These are phyloP conservation scores for Leptinotarsa lineolata DNA, from an alignment of 1,140 invertebrate genomes.

Conservation along the genomic window DNA sequence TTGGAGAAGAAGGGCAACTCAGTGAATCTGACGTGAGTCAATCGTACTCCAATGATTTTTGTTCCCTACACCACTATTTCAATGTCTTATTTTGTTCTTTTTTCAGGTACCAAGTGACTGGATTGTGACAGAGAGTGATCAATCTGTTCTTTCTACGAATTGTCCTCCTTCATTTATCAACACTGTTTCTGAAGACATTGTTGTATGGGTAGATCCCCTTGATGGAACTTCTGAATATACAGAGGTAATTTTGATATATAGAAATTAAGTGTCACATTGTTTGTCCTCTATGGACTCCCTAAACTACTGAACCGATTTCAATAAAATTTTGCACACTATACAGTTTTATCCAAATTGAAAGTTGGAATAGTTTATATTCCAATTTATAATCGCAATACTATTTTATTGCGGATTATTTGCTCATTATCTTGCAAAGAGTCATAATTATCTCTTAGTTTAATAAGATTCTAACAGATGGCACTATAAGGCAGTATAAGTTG, in stretches of 20 bases:
- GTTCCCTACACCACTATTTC: background rate
- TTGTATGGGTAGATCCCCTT: constrained; percentile 97
- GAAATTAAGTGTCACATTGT: constrained; percentile 14
- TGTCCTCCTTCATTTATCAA: constrained; percentile 72
- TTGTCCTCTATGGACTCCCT: no score
- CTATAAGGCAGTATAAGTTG: no score
- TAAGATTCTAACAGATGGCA: no score
- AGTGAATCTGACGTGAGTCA: constrained; percentile 60
- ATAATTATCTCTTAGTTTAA: no score
- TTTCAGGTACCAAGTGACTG: constrained; percentile 69
- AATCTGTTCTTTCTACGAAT: constrained; percentile 67
- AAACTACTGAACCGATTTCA: no score
- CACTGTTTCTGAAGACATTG: constrained; percentile 72
- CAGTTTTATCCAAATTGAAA: constrained; percentile 1
- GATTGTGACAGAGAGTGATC: constrained; percentile 71
- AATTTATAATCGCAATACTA: no score
- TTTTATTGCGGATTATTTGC: no score
- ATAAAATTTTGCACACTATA: no score
- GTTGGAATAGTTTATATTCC: no score
- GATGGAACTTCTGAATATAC: constrained; percentile 96
- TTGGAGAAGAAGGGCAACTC: constrained; percentile 86
- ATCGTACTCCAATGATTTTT: constrained; percentile 17
- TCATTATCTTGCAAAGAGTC: no score
- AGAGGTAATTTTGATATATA: constrained; percentile 66
- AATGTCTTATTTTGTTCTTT: background rate